These are phyloP conservation scores for Neocrepidodera transversa DNA, from an alignment of 2,888 invertebrate genomes.

Conservation along the genomic window DNA sequence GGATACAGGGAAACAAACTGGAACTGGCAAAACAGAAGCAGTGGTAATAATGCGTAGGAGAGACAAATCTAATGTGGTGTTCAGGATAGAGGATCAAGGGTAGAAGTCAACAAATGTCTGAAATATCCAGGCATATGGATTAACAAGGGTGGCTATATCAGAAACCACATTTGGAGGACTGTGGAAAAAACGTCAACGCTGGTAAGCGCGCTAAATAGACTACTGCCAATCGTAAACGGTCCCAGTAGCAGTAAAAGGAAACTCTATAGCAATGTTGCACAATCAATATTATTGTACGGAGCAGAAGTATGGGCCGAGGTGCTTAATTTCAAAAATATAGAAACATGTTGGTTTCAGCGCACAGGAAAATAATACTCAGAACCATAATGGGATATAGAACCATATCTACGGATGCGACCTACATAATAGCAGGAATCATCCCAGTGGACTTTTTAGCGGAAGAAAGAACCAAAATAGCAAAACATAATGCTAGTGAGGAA, in stretches of 20 bases:
- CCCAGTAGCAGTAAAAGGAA: background rate
- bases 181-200: background rate
- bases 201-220: background rate
- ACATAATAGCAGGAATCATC: background rate
- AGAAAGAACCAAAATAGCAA: too few species aligned
- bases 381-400: constrained; percentile 1
- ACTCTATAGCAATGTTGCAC: background rate
- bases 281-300: background rate
- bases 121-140: too few species aligned
- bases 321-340: background rate
- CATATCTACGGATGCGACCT: background rate
- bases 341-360: too few species aligned
- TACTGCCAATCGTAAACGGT: background rate
- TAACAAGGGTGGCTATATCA: background rate
- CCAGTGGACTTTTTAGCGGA: too few species aligned
- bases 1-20: background rate
- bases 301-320: too few species aligned
- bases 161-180: background rate
- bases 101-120: background rate
- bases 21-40: too few species aligned
- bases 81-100: background rate
- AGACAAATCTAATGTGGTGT: background rate
- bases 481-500: too few species aligned
- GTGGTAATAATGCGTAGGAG: background rate
- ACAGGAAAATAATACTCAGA: background rate